A percentile compares a stretch with the other conserved stretches of the same genome.
Evolutionary conservation across 2,113 vertebrate species (phyloP).

Genomic region (Nipponia nippon): DNA sequence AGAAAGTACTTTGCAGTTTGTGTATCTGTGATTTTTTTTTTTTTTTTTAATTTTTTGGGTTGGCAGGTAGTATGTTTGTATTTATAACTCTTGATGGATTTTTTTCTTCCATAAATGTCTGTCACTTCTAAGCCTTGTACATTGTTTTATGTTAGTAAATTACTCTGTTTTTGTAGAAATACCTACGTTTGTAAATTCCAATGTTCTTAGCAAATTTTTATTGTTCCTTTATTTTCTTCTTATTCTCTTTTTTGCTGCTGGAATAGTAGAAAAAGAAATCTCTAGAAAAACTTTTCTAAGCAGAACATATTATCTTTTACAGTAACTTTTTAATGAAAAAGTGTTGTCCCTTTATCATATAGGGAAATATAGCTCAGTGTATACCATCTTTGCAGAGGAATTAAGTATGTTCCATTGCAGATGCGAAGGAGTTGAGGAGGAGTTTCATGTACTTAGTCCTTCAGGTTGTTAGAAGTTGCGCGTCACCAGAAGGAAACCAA

Average conservation of each 20-base stretch:
- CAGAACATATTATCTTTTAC: not conserved
- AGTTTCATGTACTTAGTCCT: not conserved
- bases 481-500: not conserved
- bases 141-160: not conserved
- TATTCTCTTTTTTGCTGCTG: not conserved
- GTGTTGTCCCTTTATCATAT: not conserved
- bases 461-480: not conserved
- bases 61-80: not conserved
- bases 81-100: not conserved
- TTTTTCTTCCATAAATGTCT: not conserved
- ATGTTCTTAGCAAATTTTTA: not conserved
- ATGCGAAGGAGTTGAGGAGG: accelerated
- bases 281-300: not conserved
- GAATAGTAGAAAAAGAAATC: not conserved
- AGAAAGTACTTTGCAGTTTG: not conserved
- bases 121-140: not conserved
- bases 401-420: not conserved
- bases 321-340: not conserved
- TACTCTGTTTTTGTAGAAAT: not conserved
- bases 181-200: not conserved
- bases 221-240: not conserved
- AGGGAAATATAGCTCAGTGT: not conserved
- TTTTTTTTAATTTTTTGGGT: not conserved
- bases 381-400: not conserved
- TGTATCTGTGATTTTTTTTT: not conserved